phyloP scores from a whole-genome alignment of 2,113 vertebrate genomes.

The Galemys pyrenaicus region DNA sequence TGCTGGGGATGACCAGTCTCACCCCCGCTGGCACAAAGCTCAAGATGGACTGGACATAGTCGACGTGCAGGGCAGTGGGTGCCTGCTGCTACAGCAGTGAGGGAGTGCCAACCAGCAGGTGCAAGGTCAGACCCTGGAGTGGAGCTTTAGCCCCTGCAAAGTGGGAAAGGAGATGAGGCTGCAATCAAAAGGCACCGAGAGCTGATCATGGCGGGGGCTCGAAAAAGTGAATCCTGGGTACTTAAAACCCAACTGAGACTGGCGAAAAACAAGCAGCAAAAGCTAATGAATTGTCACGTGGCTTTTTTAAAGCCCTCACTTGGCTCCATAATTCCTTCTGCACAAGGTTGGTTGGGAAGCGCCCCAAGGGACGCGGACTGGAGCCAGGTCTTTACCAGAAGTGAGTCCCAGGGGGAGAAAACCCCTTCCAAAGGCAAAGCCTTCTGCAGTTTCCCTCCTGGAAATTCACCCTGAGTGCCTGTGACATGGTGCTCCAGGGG shows the following conservation, averaged over 20 bases:
- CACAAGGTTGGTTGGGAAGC: neutral
- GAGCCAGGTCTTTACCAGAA: neutral
- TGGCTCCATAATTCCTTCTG: neutral
- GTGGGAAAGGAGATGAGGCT: neutral
- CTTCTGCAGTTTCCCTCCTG: slow-evolving; percentile 8
- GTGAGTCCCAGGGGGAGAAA: neutral
- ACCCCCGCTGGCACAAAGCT: too few relatives aligned
- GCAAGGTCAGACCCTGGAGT: neutral
- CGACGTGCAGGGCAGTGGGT: too few relatives aligned
- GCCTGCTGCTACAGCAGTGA: fast-evolving
- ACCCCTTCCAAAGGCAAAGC: neutral
- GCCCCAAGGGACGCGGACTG: neutral
- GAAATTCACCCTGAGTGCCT: slow-evolving; percentile 41
- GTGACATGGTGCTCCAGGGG: fast-evolving
- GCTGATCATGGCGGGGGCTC: too few relatives aligned
- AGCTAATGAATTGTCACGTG: neutral
- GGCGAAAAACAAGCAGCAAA: neutral
- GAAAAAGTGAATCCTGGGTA: too few relatives aligned
- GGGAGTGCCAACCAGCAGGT: fast-evolving
- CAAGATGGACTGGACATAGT: too few relatives aligned
- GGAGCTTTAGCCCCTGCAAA: neutral
- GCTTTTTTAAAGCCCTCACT: neutral
- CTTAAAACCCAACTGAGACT: too few relatives aligned
- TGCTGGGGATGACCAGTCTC: too few relatives aligned
- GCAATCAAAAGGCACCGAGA: neutral